Evolutionary conservation across 1,140 invertebrate species (phyloP).

Genomic region (Coenobita brevimanus): DNA sequence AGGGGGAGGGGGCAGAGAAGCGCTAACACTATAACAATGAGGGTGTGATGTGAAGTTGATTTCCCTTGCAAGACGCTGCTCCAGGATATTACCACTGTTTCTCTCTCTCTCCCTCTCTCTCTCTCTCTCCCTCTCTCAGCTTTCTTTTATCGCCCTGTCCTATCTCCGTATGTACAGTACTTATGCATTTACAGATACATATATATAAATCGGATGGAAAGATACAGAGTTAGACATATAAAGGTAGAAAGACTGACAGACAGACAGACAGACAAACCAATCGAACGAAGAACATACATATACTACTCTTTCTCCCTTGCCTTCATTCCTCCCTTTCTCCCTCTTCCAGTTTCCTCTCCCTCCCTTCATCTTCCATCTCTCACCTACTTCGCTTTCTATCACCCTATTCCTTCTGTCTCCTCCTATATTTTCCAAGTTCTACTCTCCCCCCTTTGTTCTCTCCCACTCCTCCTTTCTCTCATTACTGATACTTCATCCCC

Average conservation of each 20-base stretch:
- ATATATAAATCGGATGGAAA: too few species aligned
- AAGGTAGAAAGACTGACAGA: too few species aligned
- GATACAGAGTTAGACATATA: too few species aligned
- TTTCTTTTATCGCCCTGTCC: too few species aligned
- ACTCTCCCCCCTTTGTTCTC: background rate
- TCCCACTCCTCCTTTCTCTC: background rate
- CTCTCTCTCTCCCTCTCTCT: background rate
- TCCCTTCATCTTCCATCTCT: background rate
- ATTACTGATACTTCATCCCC: background rate
- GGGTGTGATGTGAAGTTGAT: background rate
- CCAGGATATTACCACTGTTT: background rate
- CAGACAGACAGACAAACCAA: too few species aligned
- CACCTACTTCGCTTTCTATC: background rate
- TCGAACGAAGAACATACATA: too few species aligned
- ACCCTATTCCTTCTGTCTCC: background rate
- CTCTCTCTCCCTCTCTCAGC: too few species aligned
- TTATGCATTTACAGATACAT: too few species aligned
- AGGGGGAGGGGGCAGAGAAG: too few species aligned
- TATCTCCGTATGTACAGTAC: too few species aligned
- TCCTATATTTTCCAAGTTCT: background rate
- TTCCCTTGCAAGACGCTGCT: background rate
- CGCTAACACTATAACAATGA: too few species aligned
- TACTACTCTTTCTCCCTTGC: background rate
- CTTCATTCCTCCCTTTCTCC: too few species aligned
- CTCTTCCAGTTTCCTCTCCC: background rate